A percentile compares a stretch with the other conserved stretches of the same genome.
phyloP scores from a whole-genome alignment of 2,113 vertebrate species.

The Cyprinodon tularosa region DNA sequence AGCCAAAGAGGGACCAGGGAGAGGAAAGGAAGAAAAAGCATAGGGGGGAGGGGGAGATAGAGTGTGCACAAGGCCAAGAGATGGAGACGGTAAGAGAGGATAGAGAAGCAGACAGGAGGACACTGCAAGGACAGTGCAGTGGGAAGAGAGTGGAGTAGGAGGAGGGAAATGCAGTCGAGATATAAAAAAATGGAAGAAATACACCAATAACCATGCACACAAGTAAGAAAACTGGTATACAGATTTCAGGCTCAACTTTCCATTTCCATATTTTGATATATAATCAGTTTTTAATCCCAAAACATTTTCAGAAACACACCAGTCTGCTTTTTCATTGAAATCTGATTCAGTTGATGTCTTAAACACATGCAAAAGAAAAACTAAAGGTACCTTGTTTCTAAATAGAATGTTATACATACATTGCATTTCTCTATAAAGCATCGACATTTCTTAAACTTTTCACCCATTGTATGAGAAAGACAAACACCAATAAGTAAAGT shows the following conservation, averaged over 20 bases:
- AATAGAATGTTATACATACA: not conserved
- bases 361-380: not conserved
- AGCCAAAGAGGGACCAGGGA: conserved; percentile 20
- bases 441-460: not conserved
- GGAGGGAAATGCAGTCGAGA: conserved; percentile 66
- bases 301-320: conserved; percentile 43
- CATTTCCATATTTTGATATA: conserved; percentile 39
- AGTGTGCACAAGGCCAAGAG: conserved; percentile 58
- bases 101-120: conserved; percentile 68
- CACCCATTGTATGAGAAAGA: no score
- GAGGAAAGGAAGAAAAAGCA: conserved; percentile 1
- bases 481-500: no score
- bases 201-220: conserved; percentile 23
- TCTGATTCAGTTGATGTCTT: conserved; percentile 47
- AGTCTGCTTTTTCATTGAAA: conserved; percentile 60
- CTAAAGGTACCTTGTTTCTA: not conserved
- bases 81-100: conserved; percentile 64
- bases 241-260: conserved; percentile 25
- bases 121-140: conserved; percentile 79
- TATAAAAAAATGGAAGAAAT: conserved; percentile 29
- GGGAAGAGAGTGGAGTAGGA: conserved; percentile 61
- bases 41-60: conserved; percentile 24
- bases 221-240: conserved; percentile 14
- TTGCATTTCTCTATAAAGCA: no score
- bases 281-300: conserved; percentile 54